Evolutionary conservation across 2,797 vertebrate genomes (phyloP).

Genomic region (Tachyglossus aculeatus): DNA sequence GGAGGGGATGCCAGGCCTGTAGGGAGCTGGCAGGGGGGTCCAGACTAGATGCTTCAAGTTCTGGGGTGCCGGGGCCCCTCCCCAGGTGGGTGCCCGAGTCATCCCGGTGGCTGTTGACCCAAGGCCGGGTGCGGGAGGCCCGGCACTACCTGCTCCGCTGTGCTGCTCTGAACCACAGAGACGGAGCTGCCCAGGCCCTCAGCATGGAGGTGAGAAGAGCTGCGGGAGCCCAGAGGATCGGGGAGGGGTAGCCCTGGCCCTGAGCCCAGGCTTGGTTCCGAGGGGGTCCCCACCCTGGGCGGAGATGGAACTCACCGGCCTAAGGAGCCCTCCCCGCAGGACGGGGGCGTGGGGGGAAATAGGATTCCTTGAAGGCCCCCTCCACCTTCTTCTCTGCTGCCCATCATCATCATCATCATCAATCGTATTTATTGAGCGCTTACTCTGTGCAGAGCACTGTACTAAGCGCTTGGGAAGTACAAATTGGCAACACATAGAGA

Average conservation of each 20-base stretch:
- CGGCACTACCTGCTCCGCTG: constrained; percentile 77
- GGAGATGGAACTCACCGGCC: neutral
- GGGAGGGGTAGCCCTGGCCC: neutral
- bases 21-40: neutral
- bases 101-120: constrained; percentile 85
- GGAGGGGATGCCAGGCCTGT: neutral
- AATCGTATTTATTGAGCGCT: too few relatives aligned
- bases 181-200: constrained; percentile 45
- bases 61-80: neutral
- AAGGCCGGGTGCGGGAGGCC: constrained; percentile 77
- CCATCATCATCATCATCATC: too few relatives aligned
- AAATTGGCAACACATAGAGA: too few relatives aligned
- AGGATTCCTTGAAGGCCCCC: too few relatives aligned
- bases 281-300: neutral
- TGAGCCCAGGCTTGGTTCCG: neutral
- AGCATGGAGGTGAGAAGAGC: constrained; percentile 71
- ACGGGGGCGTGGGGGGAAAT: too few relatives aligned
- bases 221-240: neutral
- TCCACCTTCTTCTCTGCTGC: too few relatives aligned
- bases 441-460: too few relatives aligned
- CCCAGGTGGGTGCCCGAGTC: constrained; percentile 90
- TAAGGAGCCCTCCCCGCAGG: neutral
- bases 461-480: too few relatives aligned
- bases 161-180: constrained; percentile 76
- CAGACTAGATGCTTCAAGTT: neutral